Base-by-base conservation (phyloP, 1,140 invertebrate genomes). In the Sminthurinus signatus region DNA sequence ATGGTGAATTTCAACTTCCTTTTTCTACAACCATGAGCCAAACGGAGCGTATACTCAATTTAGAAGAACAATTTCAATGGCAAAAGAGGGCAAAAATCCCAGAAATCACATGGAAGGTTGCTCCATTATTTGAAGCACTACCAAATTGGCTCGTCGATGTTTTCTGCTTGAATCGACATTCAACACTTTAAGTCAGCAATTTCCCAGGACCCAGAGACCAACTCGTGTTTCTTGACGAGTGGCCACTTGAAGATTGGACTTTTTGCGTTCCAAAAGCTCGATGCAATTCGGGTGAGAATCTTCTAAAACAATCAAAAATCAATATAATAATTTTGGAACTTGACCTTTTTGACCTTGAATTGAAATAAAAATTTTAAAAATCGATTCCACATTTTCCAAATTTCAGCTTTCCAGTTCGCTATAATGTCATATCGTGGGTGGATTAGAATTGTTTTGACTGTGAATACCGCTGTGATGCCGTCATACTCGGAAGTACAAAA, bases 161-260 rank as follows among this genome's bases (percentile, higher is more conserved):
- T 2, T 71, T 60, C 50, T 65, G 58, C 5, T 54, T 55, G 15
- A 71, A 71, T 32, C 62, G 65, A 59, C 65, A 64, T 59, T 65
- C 62, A 15, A 67, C 69, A 0, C 51, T 64, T 27, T 63, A 62
- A 14, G 21, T 71, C 1, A 68, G 65, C 5, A 71, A 66, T 29
- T 71, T 71, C 36, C 69, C 69, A 25, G 69, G 69, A n/a, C 69
- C 69, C 17, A 60, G 44, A 17, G 14, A 48, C 0, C 3, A 54
- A 10, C 2, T 36, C 19, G 25, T 29, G 17, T 60, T 48, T n/a
- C 65, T 68, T 25, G 58, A 51, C 21, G 42, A 66, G 4, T 61
- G 64, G 32, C 32, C 39, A 4, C 32, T 63, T 14, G 65, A 71
- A 19, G 65, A 68, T 56, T n/a, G n/a, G n/a, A n/a, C n/a, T n/a